Percentiles rank a stretch among this genome's conserved stretches.
Evolutionary conservation across 2,113 vertebrate genomes (phyloP).

Genomic region (Oryzias celebensis): DNA sequence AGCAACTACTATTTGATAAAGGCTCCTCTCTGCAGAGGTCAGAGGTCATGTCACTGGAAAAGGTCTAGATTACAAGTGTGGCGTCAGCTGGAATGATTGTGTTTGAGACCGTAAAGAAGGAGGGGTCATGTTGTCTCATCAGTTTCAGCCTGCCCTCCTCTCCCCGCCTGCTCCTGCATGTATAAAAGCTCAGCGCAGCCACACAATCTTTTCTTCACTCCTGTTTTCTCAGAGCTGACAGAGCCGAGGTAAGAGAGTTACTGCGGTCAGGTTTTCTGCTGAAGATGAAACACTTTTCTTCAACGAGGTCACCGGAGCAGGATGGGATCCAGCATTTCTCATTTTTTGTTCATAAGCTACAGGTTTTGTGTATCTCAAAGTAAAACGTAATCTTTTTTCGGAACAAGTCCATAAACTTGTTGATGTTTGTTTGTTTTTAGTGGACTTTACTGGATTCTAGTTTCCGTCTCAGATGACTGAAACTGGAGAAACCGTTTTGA

Average conservation of each 20-base stretch:
- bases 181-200: slow-evolving; percentile 84
- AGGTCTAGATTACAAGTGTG: slow-evolving; percentile 16
- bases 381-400: neutral
- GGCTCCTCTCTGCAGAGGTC: slow-evolving; percentile 24
- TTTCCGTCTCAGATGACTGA: too few species aligned
- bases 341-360: neutral
- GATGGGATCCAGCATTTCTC: neutral
- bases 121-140: slow-evolving; percentile 74
- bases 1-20: slow-evolving; percentile 40
- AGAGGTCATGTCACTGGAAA: slow-evolving; percentile 46
- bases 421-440: too few species aligned
- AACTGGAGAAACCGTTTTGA: neutral
- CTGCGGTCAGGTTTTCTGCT: too few species aligned
- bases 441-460: too few species aligned
- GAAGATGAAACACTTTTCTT: too few species aligned
- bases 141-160: slow-evolving; percentile 78
- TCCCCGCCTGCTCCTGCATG: slow-evolving; percentile 65
- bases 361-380: neutral
- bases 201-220: slow-evolving; percentile 85
- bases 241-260: slow-evolving; percentile 58
- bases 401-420: too few species aligned
- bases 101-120: slow-evolving; percentile 42
- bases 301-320: too few species aligned
- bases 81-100: slow-evolving; percentile 26
- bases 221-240: slow-evolving; percentile 50